Evolutionary conservation across 2,888 invertebrate genomes (phyloP).

Genomic region (Trissolcus brochymenae): DNA sequence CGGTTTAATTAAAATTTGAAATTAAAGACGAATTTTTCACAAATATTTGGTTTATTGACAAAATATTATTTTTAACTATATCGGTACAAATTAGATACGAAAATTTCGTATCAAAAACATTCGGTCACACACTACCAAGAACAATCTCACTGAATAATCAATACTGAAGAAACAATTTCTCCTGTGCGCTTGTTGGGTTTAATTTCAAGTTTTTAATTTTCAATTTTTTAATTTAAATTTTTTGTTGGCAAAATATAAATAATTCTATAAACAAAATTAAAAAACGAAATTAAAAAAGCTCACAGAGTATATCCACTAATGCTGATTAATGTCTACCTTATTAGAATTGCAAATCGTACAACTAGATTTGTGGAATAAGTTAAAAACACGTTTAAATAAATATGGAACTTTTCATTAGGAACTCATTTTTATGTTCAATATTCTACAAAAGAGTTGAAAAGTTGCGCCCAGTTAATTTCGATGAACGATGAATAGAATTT

Average conservation of each 20-base stretch:
- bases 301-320: no score
- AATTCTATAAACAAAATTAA: background rate
- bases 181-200: background rate
- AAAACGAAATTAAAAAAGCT: no score
- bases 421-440: no score
- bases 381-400: no score
- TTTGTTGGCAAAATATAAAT: background rate
- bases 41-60: conserved; percentile 30
- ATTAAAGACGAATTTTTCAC: background rate
- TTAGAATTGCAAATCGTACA: no score
- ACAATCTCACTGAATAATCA: conserved; percentile 46
- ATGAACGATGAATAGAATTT: background rate
- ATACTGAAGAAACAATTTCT: conserved; percentile 41
- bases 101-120: conserved; percentile 26
- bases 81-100: conserved; percentile 23
- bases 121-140: conserved; percentile 28
- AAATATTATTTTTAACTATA: conserved; percentile 32
- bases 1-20: background rate
- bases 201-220: background rate
- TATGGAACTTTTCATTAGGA: no score
- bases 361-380: no score
- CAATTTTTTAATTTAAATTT: background rate
- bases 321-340: no score
- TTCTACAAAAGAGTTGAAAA: no score
- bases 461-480: no score